phyloP scores from a whole-genome alignment of 2,888 invertebrate genomes.

The Itoplectis maculator region DNA sequence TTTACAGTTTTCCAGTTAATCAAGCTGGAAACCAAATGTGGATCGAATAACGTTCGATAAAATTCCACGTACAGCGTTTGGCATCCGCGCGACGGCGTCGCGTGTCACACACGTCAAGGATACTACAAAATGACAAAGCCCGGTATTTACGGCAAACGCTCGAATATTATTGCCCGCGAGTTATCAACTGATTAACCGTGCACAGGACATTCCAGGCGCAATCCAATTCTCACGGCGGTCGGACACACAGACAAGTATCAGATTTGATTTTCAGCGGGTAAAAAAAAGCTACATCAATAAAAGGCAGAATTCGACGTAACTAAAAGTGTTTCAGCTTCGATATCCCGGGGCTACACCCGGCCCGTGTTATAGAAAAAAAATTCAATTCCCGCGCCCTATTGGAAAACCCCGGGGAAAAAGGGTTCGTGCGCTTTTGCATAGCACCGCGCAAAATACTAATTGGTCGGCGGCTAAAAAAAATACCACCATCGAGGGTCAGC shows the following conservation, averaged over 20 bases:
- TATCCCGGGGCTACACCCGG: neutral
- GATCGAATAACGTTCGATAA: neutral
- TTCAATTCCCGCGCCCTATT: neutral
- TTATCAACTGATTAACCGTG: neutral
- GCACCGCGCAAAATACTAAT: neutral
- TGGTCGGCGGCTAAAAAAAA: neutral
- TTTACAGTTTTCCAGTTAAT: conserved; percentile 9
- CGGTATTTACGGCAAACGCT: neutral
- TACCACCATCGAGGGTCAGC: neutral
- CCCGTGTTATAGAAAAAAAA: conserved; percentile 4
- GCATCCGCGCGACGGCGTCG: neutral
- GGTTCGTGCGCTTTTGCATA: neutral
- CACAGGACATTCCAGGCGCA: neutral
- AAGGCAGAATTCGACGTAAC: too few species aligned
- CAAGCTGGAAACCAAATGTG: neutral
- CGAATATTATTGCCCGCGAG: neutral
- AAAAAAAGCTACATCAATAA: too few species aligned
- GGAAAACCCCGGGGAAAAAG: neutral
- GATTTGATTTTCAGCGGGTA: too few species aligned
- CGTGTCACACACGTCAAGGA: neutral
- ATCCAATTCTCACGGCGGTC: neutral
- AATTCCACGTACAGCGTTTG: neutral
- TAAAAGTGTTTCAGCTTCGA: neutral
- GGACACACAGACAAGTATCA: too few species aligned
- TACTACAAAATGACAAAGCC: neutral